These are phyloP conservation scores for Cavia porcellus DNA, from an alignment of 2,113 vertebrate species.

Conservation along the genomic window DNA sequence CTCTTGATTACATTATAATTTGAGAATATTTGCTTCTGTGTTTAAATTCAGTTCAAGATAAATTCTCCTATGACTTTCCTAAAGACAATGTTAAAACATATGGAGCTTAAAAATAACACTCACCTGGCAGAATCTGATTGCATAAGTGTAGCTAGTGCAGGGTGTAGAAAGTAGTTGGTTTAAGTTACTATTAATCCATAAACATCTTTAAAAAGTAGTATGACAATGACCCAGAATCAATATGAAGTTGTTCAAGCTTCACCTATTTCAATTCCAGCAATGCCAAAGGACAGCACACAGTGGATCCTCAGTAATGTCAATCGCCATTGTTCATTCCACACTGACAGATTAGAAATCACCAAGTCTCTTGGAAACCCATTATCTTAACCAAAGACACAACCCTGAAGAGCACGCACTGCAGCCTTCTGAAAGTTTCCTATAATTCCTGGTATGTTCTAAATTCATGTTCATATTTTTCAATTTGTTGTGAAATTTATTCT, in stretches of 20 bases:
- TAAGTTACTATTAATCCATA: fast-evolving
- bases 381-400: neutral
- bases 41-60: neutral
- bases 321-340: fast-evolving
- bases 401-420: fast-evolving
- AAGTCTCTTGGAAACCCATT: neutral
- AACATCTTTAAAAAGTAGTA: neutral
- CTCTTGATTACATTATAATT: neutral
- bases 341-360: neutral
- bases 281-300: neutral
- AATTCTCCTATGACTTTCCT: neutral
- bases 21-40: neutral
- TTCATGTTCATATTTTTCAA: neutral
- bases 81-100: neutral
- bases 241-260: neutral
- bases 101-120: neutral
- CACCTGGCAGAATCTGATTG: neutral
- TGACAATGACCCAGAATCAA: neutral
- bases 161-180: neutral
- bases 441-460: neutral
- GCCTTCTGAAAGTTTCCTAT: neutral
- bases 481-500: neutral
- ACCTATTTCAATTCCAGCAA: neutral
- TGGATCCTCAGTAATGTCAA: neutral
- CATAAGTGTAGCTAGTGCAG: fast-evolving